Base-by-base conservation (phyloP, 1,140 invertebrate genomes). In the Teleogryllus occipitalis region DNA sequence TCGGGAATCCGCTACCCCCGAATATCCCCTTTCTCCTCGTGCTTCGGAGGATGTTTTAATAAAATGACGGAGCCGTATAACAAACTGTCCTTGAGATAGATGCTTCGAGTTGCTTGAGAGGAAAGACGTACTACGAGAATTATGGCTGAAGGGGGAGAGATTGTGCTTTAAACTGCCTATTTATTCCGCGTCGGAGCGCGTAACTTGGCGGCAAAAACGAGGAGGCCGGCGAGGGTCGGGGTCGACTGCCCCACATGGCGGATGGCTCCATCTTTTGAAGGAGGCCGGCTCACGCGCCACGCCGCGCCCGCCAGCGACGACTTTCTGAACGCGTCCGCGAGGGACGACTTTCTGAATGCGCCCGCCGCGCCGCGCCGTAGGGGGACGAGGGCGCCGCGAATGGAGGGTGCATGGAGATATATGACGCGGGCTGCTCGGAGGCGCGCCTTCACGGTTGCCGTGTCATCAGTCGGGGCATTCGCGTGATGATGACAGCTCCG, bases 21-120 rank as follows among this genome's bases (percentile, higher is more conserved):
- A 39, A 39, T 5, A 1, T 2, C 27, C 5, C 27, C 27, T 39
- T 39, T 39, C 27, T 5, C 27, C 27, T 39, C 27, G 27, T 39
- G 27, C 27, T 39, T 5, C 27, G 27, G 27, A 2, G 10, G 54
- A 65, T 65, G 54, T 65, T 65, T 65, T 65, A 10, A 65, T 65
- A 65, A 65, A 65, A 65, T 18, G 54, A 65, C 10, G 18, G 54
- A 18, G 10, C 54, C 18, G 7, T 65, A 65, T 65, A 65, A 65
- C 54, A 65, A 65, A 65, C 54, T 65, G 54, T 65, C 54, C 54
- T 65, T 65, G 54, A 65, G 54, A 65, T 65, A 18, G 54, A 65
- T 65, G 54, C 54, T 65, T 65, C 10, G 18, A 65, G 10, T 65
- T 10, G 54, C 18, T 65, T 65, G 2, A 18, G 54, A 65, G 7